phyloP scores from a whole-genome alignment of 2,797 vertebrate genomes.

The Microctenopoma stevenorrisi region DNA sequence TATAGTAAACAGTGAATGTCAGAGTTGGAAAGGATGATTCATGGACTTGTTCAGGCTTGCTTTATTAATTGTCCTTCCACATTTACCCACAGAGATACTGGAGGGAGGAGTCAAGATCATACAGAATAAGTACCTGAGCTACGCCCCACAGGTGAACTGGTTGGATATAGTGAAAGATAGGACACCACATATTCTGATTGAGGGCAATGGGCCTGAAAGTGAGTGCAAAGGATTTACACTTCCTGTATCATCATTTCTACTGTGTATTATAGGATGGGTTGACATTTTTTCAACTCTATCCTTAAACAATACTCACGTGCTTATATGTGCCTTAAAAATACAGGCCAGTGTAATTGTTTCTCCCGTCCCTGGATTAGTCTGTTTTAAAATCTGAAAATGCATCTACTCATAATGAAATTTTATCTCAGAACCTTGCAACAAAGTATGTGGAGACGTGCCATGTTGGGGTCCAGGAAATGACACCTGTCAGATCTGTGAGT shows the following conservation, averaged over 20 bases:
- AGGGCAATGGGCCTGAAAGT: conserved; percentile 83
- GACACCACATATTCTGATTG: conserved; percentile 74
- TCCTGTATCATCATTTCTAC: background rate
- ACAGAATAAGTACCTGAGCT: conserved; percentile 90
- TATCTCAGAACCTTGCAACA: conserved; percentile 85
- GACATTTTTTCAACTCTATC: background rate
- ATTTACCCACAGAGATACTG: conserved; percentile 89
- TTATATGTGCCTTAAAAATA: background rate
- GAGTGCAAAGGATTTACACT: conserved; percentile 57
- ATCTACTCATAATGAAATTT: background rate
- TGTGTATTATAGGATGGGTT: background rate
- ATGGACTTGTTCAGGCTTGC: conserved; percentile 61
- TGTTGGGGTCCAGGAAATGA: conserved; percentile 91
- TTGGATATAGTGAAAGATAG: conserved; percentile 90
- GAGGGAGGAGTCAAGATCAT: conserved; percentile 91
- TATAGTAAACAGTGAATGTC: conserved; percentile 56
- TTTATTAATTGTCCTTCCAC: conserved; percentile 31
- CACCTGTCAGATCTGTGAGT: conserved; percentile 92
- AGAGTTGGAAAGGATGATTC: conserved; percentile 48
- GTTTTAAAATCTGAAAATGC: conserved; percentile 6
- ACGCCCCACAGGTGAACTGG: conserved; percentile 90
- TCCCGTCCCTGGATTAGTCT: background rate
- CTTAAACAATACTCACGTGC: background rate
- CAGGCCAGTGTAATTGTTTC: background rate
- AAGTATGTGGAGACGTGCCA: conserved; percentile 78